Conservation (phyloP, 2,888 invertebrate genomes). For the Macropis europaea region DNA sequence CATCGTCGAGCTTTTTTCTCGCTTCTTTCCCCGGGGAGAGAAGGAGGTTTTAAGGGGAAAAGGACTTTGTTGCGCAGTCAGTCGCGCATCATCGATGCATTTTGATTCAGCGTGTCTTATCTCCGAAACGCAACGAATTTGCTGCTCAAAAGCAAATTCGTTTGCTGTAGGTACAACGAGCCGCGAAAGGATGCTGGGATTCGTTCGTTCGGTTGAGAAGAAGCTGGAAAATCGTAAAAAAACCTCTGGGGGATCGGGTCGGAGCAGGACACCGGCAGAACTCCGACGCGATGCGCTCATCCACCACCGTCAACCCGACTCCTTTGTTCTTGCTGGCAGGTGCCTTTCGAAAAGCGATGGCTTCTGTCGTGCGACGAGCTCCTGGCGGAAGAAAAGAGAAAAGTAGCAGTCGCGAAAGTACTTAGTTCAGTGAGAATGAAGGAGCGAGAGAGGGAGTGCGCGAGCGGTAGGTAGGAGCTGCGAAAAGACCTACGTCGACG, state of each 20-base stretch:
- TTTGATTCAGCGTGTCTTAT: too few relatives aligned
- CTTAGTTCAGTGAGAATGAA: too few relatives aligned
- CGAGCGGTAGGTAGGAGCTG: slow-evolving; percentile 11
- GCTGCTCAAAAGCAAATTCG: too few relatives aligned
- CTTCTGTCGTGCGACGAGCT: slow-evolving; percentile 45
- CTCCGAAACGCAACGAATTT: too few relatives aligned
- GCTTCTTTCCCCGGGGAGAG: not conserved
- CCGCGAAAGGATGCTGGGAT: not conserved
- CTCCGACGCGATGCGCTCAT: slow-evolving; percentile 55
- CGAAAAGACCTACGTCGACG: slow-evolving; percentile 39
- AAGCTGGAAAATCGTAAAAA: too few relatives aligned
- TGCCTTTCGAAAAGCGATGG: slow-evolving; percentile 52
- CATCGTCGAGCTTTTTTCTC: not conserved
- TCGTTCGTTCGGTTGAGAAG: not conserved
- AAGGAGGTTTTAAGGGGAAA: too few relatives aligned
- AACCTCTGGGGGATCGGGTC: too few relatives aligned
- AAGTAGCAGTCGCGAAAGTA: slow-evolving; percentile 21
- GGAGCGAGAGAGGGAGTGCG: slow-evolving; percentile 8
- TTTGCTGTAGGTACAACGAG: too few relatives aligned
- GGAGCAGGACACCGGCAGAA: too few relatives aligned
- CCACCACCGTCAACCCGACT: slow-evolving; percentile 57
- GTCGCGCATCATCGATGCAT: too few relatives aligned
- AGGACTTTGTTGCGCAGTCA: too few relatives aligned
- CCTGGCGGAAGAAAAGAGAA: not conserved
- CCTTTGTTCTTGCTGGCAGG: slow-evolving; percentile 53